A percentile compares a stretch with the other conserved stretches of the same genome.
Conservation (phyloP, 2,888 invertebrate genomes). For the Dascillus cervinus region DNA sequence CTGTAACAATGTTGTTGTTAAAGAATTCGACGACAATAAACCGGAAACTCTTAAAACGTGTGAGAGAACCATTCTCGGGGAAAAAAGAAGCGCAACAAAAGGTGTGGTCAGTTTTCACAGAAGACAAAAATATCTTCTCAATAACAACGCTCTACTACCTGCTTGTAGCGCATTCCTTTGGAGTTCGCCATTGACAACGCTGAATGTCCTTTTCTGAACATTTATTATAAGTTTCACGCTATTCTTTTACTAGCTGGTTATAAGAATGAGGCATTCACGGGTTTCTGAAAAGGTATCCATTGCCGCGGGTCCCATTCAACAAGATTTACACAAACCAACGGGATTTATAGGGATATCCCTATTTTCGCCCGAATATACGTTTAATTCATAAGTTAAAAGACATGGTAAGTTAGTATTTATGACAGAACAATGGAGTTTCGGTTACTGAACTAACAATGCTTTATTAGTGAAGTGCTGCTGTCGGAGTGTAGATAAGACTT, state of each 20-base stretch:
- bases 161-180: constrained; percentile 35
- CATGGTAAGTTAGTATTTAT: constrained; percentile 27
- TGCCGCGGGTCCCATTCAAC: too few relatives aligned
- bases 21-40: constrained; percentile 40
- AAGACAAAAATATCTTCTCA: constrained; percentile 38
- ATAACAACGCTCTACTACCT: constrained; percentile 30
- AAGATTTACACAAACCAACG: too few relatives aligned
- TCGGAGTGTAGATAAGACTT: constrained; percentile 38
- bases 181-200: constrained; percentile 39
- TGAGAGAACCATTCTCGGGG: constrained; percentile 39
- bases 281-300: too few relatives aligned
- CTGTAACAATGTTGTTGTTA: constrained; percentile 37
- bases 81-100: constrained; percentile 38
- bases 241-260: too few relatives aligned
- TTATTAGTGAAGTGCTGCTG: constrained; percentile 40
- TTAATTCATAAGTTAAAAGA: too few relatives aligned
- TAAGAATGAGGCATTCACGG: too few relatives aligned
- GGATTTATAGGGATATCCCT: too few relatives aligned
- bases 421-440: constrained; percentile 37
- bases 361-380: too few relatives aligned
- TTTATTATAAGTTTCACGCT: constrained; percentile 23
- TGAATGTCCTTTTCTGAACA: constrained; percentile 35
- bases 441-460: constrained; percentile 40
- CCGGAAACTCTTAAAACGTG: constrained; percentile 44
- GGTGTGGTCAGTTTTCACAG: constrained; percentile 45